phyloP scores from a whole-genome alignment of 2,797 vertebrate genomes.

The Eidolon dupreanum region DNA sequence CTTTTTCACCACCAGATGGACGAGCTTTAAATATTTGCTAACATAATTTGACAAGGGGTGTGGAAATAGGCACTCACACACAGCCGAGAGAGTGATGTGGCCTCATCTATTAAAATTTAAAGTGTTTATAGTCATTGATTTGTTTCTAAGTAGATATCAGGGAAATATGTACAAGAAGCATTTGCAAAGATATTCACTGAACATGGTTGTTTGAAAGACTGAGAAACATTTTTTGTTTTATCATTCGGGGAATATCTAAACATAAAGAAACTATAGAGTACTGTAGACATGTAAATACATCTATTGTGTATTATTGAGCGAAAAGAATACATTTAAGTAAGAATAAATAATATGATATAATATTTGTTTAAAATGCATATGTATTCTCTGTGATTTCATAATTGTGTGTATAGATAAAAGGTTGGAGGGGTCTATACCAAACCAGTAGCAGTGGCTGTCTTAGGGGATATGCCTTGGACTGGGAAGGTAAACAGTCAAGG shows the following conservation, averaged over 20 bases:
- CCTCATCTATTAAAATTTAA: background rate
- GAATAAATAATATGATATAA: background rate
- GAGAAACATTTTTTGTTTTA: conserved; percentile 10
- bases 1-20: background rate
- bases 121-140: background rate
- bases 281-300: background rate
- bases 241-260: background rate
- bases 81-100: background rate
- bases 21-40: background rate
- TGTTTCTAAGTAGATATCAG: background rate
- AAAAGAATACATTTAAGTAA: background rate
- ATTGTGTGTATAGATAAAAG: background rate
- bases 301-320: background rate
- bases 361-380: background rate
- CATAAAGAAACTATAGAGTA: background rate
- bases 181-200: background rate
- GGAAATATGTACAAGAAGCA: background rate
- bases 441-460: background rate
- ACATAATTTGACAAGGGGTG: background rate
- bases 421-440: background rate
- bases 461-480: background rate
- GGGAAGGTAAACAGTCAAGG: background rate
- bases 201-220: background rate
- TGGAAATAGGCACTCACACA: background rate
- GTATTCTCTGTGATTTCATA: background rate